Evolutionary conservation across 2,888 invertebrate species (phyloP).

Genomic region (Mellilla xanthometata): DNA sequence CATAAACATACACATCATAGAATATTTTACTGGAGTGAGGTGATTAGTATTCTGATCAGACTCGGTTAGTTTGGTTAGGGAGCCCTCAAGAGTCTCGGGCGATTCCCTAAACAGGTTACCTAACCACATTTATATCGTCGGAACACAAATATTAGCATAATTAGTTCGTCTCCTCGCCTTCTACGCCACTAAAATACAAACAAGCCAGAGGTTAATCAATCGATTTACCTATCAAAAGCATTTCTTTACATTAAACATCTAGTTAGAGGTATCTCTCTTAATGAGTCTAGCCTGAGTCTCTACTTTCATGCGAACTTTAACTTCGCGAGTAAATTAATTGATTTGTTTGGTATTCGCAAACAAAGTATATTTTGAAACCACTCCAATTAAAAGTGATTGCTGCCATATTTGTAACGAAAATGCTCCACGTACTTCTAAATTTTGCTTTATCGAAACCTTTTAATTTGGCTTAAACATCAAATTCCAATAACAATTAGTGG

Average conservation of each 20-base stretch:
- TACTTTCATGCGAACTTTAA: no score
- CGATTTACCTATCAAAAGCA: no score
- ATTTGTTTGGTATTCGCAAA: neutral
- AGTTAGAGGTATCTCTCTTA: no score
- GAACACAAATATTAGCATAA: conserved; percentile 74
- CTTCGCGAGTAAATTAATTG: neutral
- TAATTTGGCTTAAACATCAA: conserved; percentile 13
- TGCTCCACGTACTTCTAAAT: conserved; percentile 2
- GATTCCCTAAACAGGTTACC: conserved; percentile 76
- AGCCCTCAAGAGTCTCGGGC: conserved; percentile 63
- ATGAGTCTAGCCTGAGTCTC: no score
- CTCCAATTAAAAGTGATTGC: conserved; percentile 21
- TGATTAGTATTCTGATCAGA: conserved; percentile 70
- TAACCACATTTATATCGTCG: conserved; percentile 72
- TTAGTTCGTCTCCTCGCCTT: conserved; percentile 57
- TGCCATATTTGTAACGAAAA: conserved; percentile 2
- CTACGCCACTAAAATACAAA: conserved; percentile 53
- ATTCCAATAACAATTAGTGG: conserved; percentile 15
- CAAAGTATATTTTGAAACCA: conserved; percentile 11
- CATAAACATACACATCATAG: conserved; percentile 59
- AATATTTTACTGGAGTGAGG: conserved; percentile 53
- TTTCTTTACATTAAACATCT: no score
- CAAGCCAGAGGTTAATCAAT: conserved; percentile 42
- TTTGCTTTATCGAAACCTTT: conserved; percentile 9
- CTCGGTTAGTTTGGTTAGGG: conserved; percentile 67